Conservation (phyloP, 2,888 invertebrate genomes). For the Ethmia dodecea region DNA sequence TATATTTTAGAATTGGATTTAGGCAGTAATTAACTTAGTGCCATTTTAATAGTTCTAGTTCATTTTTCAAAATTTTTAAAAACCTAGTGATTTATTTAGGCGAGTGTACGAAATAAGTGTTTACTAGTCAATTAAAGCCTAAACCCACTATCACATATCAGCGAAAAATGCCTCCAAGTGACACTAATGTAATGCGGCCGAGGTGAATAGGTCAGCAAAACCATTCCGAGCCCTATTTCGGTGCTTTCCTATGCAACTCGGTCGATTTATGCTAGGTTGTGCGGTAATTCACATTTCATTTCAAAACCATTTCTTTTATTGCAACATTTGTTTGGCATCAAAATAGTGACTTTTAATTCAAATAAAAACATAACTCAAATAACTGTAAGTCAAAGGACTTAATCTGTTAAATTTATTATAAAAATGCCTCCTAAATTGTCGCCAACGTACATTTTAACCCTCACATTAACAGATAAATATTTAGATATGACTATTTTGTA, state of each 20-base stretch:
- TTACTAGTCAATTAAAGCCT: constrained; percentile 62
- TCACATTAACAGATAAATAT: too few relatives aligned
- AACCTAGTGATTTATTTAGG: background rate
- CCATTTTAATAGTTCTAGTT: background rate
- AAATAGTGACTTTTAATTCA: too few relatives aligned
- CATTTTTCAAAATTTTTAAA: background rate
- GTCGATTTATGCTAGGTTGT: constrained; percentile 52
- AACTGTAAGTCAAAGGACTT: too few relatives aligned
- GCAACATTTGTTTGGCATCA: too few relatives aligned
- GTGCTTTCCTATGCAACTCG: constrained; percentile 28
- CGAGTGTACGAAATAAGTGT: constrained; percentile 1
- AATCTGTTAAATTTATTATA: too few relatives aligned
- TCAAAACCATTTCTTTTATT: too few relatives aligned
- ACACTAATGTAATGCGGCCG: constrained; percentile 26
- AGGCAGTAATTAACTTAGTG: constrained; percentile 64
- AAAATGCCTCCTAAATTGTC: too few relatives aligned
- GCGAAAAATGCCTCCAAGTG: constrained; percentile 29
- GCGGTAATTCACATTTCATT: constrained; percentile 46
- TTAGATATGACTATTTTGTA: too few relatives aligned
- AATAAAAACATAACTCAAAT: too few relatives aligned
- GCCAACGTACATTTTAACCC: too few relatives aligned
- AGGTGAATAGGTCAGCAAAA: constrained; percentile 26
- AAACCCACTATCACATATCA: constrained; percentile 63
- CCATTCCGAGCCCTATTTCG: constrained; percentile 4
- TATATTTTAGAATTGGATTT: constrained; percentile 63